phyloP scores from a whole-genome alignment of 1,140 invertebrate genomes.

The Bombyx mori region ASM3026992v2 NC_085129.1:15373001-15373500 shows the following conservation, averaged over 20 bases:
- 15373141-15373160: constrained; percentile 48
- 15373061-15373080: constrained; percentile 45
- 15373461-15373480: too few relatives aligned
- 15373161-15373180: constrained; percentile 32
- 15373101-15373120: constrained; percentile 31
- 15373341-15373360: too few relatives aligned
- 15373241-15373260: constrained; percentile 42
- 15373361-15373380: too few relatives aligned
- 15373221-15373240: constrained; percentile 11
- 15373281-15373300: background rate
- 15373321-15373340: too few relatives aligned
- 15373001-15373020: too few relatives aligned
- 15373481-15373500: too few relatives aligned
- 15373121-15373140: constrained; percentile 56
- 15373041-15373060: background rate
- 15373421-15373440: too few relatives aligned
- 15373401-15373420: too few relatives aligned
- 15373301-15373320: background rate
- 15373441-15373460: too few relatives aligned
- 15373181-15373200: constrained; percentile 56
- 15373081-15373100: constrained; percentile 34
- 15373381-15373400: too few relatives aligned
- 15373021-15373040: too few relatives aligned
- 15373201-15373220: constrained; percentile 35
- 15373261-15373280: constrained; percentile 1